Conservation (phyloP, 2,113 vertebrate genomes). For the Clarias gariepinus region DNA sequence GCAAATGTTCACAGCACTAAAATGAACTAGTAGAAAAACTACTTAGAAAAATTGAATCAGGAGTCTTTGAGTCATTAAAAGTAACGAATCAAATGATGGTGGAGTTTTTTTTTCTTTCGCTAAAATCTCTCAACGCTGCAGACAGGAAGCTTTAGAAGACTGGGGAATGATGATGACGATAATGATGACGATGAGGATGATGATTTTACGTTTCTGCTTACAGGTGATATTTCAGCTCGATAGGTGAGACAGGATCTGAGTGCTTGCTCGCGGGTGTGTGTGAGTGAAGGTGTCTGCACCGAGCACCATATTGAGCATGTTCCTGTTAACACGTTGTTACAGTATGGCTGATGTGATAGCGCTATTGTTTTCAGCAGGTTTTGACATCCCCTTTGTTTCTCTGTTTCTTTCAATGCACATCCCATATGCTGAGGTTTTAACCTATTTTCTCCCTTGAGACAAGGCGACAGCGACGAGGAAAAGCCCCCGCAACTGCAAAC, state of each 20-base stretch:
- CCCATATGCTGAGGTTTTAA: slow-evolving; percentile 68
- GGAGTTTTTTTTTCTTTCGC: slow-evolving; percentile 20
- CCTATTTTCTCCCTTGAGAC: slow-evolving; percentile 57
- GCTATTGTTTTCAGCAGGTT: slow-evolving; percentile 45
- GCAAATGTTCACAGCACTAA: not conserved
- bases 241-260: slow-evolving; percentile 21
- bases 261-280: not conserved
- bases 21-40: not conserved
- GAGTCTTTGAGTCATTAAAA: not conserved
- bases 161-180: not conserved
- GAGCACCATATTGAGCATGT: slow-evolving; percentile 23
- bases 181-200: not conserved
- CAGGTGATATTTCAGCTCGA: slow-evolving; percentile 42
- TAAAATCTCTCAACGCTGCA: slow-evolving; percentile 58
- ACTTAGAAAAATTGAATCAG: not conserved
- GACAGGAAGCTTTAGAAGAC: slow-evolving; percentile 47
- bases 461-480: slow-evolving; percentile 44
- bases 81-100: not conserved
- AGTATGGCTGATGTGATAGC: slow-evolving; percentile 35
- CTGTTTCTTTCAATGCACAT: slow-evolving; percentile 65
- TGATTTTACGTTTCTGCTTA: slow-evolving; percentile 20
- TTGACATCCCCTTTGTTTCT: slow-evolving; percentile 32
- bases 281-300: slow-evolving; percentile 21
- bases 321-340: slow-evolving; percentile 31
- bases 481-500: slow-evolving; percentile 39